Percentiles rank a stretch among this genome's conserved stretches.
Conservation (phyloP, 1,140 invertebrate species). For the Aphidius ervi region DNA sequence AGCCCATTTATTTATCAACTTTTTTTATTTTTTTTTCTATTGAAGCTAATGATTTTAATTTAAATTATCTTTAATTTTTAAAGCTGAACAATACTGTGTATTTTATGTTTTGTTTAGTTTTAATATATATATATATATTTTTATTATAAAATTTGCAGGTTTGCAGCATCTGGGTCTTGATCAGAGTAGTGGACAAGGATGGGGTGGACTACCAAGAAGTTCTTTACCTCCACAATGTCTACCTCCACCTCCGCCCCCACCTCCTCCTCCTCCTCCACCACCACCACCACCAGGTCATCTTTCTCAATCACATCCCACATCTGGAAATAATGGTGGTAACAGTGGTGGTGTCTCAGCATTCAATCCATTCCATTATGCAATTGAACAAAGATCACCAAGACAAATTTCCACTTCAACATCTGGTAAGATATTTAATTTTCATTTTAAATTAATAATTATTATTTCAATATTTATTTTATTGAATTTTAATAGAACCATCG, state of each 20-base stretch:
- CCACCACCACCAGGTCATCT: constrained; percentile 49
- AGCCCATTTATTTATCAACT: constrained; percentile 9
- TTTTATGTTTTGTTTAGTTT: not conserved
- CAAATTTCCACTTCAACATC: constrained; percentile 33
- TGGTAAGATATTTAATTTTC: constrained; percentile 31
- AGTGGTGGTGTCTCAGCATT: constrained; percentile 46
- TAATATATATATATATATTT: constrained; percentile 1
- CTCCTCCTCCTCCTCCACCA: constrained; percentile 44
- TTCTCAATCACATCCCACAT: constrained; percentile 41
- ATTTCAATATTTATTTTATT: not conserved
- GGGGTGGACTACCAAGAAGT: constrained; percentile 47
- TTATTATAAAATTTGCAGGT: constrained; percentile 29
- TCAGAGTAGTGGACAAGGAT: constrained; percentile 45
- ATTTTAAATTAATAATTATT: not conserved
- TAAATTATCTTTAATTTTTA: too few species aligned
- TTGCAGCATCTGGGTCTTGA: constrained; percentile 49
- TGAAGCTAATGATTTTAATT: not conserved
- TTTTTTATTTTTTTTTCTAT: not conserved
- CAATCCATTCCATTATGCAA: constrained; percentile 50
- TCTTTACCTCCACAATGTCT: constrained; percentile 48
- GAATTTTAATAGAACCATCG: constrained; percentile 39
- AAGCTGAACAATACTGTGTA: too few species aligned
- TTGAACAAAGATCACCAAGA: constrained; percentile 49
- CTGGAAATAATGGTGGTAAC: constrained; percentile 1
- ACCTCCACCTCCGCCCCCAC: constrained; percentile 48